These are phyloP conservation scores for Carabus problematicus DNA, from an alignment of 2,888 invertebrate species.

Conservation along the genomic window DNA sequence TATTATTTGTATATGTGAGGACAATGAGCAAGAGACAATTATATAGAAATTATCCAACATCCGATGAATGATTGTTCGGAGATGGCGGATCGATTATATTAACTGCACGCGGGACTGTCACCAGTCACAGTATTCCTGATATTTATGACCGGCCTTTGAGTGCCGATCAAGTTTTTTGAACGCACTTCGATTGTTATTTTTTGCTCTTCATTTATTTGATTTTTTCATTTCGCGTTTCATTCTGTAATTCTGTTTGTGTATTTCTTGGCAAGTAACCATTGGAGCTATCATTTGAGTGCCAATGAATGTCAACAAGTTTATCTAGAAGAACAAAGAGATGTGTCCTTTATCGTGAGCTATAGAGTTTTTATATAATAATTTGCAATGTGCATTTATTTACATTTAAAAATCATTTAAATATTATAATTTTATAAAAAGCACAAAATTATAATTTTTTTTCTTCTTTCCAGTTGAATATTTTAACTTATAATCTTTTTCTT, in stretches of 20 bases:
- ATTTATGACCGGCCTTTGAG: conserved; percentile 36
- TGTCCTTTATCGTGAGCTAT: no score
- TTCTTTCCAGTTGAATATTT: no score
- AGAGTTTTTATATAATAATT: no score
- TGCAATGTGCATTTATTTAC: no score
- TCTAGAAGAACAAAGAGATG: no score
- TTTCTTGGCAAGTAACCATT: not conserved
- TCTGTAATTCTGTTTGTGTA: no score
- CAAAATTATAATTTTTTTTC: no score
- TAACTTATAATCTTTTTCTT: no score
- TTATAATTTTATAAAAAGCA: no score
- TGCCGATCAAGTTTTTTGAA: conserved; percentile 35
- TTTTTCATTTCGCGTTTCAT: not conserved
- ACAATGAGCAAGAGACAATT: conserved; percentile 12
- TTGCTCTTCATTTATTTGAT: conserved; percentile 17
- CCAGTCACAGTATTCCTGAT: not conserved
- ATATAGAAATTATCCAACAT: conserved; percentile 25
- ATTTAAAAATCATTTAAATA: no score
- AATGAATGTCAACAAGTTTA: conserved; percentile 8
- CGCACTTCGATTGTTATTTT: conserved; percentile 30
- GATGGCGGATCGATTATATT: not conserved
- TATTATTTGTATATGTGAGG: no score
- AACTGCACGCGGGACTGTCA: conserved; percentile 11
- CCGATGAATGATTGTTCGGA: not conserved
- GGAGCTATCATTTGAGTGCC: not conserved